A percentile compares a stretch with the other conserved stretches of the same genome.
Evolutionary conservation across 2,113 vertebrate species (phyloP).

Genomic region (Anolis sagrei): DNA sequence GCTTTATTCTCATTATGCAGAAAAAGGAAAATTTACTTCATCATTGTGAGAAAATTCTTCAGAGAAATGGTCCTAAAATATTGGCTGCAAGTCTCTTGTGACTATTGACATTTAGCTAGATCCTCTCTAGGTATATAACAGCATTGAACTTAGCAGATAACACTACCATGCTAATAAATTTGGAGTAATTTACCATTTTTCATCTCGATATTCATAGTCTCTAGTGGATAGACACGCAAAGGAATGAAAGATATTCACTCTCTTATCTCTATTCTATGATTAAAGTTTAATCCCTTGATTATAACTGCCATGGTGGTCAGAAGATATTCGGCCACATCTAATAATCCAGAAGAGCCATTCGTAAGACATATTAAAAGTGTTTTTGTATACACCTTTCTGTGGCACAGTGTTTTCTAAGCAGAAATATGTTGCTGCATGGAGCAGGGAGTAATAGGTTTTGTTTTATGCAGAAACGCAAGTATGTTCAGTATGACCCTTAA

Average conservation of each 20-base stretch:
- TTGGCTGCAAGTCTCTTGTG: not conserved
- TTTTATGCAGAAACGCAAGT: conserved; percentile 42
- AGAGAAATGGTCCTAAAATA: not conserved
- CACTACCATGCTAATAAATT: not conserved
- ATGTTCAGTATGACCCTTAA: not conserved
- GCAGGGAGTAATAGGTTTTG: conserved; percentile 35
- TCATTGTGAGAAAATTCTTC: not conserved
- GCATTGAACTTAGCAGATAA: not conserved
- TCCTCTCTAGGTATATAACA: too few species aligned
- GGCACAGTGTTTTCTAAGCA: not conserved
- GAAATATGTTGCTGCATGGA: rapidly evolving
- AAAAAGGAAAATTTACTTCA: rapidly evolving
- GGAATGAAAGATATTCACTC: not conserved
- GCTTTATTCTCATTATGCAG: not conserved
- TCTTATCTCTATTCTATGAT: not conserved
- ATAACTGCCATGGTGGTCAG: not conserved
- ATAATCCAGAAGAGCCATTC: not conserved
- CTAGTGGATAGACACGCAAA: not conserved
- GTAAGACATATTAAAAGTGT: not conserved
- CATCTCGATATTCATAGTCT: not conserved
- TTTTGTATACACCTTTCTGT: not conserved
- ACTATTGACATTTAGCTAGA: rapidly evolving
- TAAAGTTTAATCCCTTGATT: not conserved
- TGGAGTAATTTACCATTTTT: not conserved
- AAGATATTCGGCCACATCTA: not conserved